These are phyloP conservation scores for Leguminivora glycinivorella DNA, from an alignment of 1,140 invertebrate species.

Conservation along the genomic window DNA sequence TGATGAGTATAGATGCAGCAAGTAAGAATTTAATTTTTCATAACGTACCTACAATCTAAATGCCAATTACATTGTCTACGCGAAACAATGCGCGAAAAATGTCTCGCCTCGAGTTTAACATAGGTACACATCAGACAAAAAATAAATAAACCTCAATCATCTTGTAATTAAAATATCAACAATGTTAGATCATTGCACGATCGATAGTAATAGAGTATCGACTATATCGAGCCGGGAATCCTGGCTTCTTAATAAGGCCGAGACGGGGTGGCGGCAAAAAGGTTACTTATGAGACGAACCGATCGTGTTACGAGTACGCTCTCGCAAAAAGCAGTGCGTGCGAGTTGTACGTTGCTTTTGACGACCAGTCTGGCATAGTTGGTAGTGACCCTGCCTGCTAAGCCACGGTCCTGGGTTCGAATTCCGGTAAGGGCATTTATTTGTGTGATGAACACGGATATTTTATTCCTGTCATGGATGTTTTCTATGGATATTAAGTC, in stretches of 20 bases:
- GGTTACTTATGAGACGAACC: constrained; percentile 64
- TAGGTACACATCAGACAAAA: neutral
- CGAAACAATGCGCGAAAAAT: neutral
- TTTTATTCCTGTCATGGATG: no score
- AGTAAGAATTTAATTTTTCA: neutral
- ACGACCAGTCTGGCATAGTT: no score
- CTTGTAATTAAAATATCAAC: constrained; percentile 8
- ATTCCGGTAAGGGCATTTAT: no score
- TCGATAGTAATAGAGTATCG: constrained; percentile 51
- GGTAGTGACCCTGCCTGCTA: no score
- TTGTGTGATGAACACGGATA: no score
- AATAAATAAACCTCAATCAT: neutral
- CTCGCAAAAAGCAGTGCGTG: constrained; percentile 53
- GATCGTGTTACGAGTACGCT: constrained; percentile 72
- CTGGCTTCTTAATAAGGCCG: constrained; percentile 58
- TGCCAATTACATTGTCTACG: neutral
- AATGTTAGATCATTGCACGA: constrained; percentile 5
- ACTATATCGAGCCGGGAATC: constrained; percentile 44
- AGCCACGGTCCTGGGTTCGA: no score
- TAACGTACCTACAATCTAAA: neutral
- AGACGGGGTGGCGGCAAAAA: constrained; percentile 45
- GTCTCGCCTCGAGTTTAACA: neutral
- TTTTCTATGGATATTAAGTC: no score
- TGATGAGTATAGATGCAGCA: no score
- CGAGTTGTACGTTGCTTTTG: constrained; percentile 33